Evolutionary conservation across 2,113 vertebrate genomes (phyloP).

Genomic region (Trematomus loennbergii): DNA sequence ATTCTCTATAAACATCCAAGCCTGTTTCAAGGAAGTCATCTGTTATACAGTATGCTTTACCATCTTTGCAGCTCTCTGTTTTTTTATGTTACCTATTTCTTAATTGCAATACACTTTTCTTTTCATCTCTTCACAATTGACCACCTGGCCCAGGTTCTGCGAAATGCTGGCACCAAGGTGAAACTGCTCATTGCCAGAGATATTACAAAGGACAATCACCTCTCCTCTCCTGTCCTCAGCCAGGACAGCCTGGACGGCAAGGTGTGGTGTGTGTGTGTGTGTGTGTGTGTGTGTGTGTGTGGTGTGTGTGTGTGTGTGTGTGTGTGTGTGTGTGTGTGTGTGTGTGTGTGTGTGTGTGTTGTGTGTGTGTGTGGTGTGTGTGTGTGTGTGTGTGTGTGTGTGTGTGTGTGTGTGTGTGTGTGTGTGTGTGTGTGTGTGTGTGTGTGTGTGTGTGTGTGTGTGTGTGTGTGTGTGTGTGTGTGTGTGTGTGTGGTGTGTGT

Average conservation of each 20-base stretch:
- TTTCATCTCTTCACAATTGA: slow-evolving; percentile 30
- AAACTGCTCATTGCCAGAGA: slow-evolving; percentile 92
- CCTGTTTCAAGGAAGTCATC: background rate
- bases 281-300: too few species aligned
- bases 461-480: too few species aligned
- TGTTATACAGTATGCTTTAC: background rate
- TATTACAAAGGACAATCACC: slow-evolving; percentile 80
- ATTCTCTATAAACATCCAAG: background rate
- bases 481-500: too few species aligned
- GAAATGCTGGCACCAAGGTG: slow-evolving; percentile 91
- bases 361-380: slow-evolving; percentile 27
- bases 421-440: too few species aligned
- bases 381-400: slow-evolving; percentile 37
- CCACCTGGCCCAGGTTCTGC: slow-evolving; percentile 84
- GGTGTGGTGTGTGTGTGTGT: slow-evolving; percentile 7
- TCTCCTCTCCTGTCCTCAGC: slow-evolving; percentile 66
- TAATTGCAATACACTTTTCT: background rate
- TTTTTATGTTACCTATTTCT: slow-evolving; percentile 30
- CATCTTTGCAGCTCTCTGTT: slow-evolving; percentile 1
- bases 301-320: too few species aligned
- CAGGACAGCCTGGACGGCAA: slow-evolving; percentile 77
- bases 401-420: background rate
- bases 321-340: too few species aligned
- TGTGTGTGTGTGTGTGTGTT: background rate
- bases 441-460: too few species aligned